Percentiles rank a stretch among this genome's conserved stretches.
Evolutionary conservation across 1,140 invertebrate species (phyloP).

Genomic region (Apocrypta bakeri): DNA sequence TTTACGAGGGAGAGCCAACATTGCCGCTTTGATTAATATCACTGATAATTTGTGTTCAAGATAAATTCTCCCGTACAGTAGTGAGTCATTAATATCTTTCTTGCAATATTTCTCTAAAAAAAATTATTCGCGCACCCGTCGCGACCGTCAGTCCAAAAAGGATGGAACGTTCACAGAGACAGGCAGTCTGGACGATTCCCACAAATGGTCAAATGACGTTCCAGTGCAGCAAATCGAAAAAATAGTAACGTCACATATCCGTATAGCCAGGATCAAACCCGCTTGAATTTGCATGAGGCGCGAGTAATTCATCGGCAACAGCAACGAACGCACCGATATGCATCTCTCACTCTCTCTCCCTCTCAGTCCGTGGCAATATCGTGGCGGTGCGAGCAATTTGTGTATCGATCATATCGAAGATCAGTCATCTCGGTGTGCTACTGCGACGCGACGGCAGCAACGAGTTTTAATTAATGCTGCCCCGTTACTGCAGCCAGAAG

Average conservation of each 20-base stretch:
- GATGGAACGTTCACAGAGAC: background rate
- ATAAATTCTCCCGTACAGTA: background rate
- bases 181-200: background rate
- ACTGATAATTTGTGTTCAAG: background rate
- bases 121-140: background rate
- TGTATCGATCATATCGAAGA: conserved; percentile 10
- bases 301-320: background rate
- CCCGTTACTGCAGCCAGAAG: conserved; percentile 3
- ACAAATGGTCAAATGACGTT: conserved; percentile 8
- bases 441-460: background rate
- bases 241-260: background rate
- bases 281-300: conserved; percentile 18
- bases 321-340: background rate
- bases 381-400: background rate
- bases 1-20: no score
- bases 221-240: background rate
- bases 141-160: background rate
- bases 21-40: background rate
- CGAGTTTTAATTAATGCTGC: conserved; percentile 26
- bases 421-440: background rate
- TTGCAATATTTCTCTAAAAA: background rate
- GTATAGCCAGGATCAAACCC: background rate
- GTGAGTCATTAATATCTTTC: background rate
- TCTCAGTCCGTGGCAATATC: no score
- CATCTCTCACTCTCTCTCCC: background rate